Evolutionary conservation across 2,888 invertebrate species (phyloP), one percentile per base, ranked within the genome.

Genomic region (Microplitis deprimator): DNA sequence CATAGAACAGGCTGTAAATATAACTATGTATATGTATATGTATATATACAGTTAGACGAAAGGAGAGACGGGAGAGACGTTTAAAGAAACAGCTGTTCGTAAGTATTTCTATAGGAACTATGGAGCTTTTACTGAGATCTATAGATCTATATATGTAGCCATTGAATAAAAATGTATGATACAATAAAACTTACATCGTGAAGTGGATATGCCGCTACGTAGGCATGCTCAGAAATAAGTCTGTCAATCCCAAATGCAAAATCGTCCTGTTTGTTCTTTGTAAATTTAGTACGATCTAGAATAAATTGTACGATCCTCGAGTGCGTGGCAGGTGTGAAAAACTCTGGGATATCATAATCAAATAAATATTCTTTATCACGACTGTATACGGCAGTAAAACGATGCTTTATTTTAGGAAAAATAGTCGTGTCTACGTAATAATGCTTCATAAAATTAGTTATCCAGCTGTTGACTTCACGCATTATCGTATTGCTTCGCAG

Each of bases 321-420:
- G 78, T 96, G 93, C 65, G 96, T 94, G 1, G 96, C 94, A 4
- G 96, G 94, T 64, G 95, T 95, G 91, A 98, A 98, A 90, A 98
- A 97, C 83, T 94, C 94, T 7, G 95, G 94, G 50, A 94, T 93
- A 72, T 93, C 91, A 62, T 96, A 93, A 89, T 97, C 96, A 90
- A 97, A 98, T 95, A 98, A 92, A 90, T 97, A 98, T 90, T 97
- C 96, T 89, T 96, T 96, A 87, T 97, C 97, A 83, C 96, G 93
- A 81, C 95, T 95, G 90, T 96, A 98, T 77, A 96, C 95, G 61
- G 97, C 96, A 39, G 97, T 96, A 85, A 97, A 96, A 75, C 95
- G 92, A 83, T 96, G 95, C 75, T 93, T 93, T 84, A 94, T 93
- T 79, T 94, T 93, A 0, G 97, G 97, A 88, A 97, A 96, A 84